A percentile compares a stretch with the other conserved stretches of the same genome.
Evolutionary conservation across 2,113 vertebrate species (phyloP).

Genomic region (Hyaena hyaena): DNA sequence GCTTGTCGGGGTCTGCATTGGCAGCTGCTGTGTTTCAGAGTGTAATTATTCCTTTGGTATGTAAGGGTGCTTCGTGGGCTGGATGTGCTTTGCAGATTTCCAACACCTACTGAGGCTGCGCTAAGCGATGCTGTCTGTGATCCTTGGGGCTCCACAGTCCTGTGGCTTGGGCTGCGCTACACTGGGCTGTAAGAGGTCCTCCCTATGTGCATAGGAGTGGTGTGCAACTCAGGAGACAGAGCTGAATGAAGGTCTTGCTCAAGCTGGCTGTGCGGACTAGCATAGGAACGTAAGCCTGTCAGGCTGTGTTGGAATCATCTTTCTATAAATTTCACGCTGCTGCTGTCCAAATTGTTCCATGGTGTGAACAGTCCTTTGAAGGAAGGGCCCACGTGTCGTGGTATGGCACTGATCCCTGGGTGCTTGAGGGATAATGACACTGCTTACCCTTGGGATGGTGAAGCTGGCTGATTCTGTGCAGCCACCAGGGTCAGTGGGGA

Average conservation of each 20-base stretch:
- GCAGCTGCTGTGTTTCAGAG: constrained; percentile 90
- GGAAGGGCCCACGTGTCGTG: constrained; percentile 93
- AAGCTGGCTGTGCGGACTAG: constrained; percentile 92
- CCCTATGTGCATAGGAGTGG: constrained; percentile 96
- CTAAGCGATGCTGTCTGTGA: constrained; percentile 93
- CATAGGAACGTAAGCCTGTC: constrained; percentile 94
- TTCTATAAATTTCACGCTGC: constrained; percentile 94
- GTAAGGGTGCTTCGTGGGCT: constrained; percentile 95
- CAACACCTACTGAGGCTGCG: constrained; percentile 92
- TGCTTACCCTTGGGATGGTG: constrained; percentile 89
- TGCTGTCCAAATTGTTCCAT: constrained; percentile 91
- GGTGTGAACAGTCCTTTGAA: constrained; percentile 91
- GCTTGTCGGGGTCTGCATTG: constrained; percentile 93
- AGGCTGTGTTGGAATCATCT: constrained; percentile 96
- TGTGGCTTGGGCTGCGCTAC: constrained; percentile 93
- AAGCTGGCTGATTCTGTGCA: constrained; percentile 84
- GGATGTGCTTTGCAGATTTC: constrained; percentile 94
- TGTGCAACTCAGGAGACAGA: constrained; percentile 95
- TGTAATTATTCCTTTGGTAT: constrained; percentile 96
- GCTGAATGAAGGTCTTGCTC: constrained; percentile 92
- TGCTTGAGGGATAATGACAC: constrained; percentile 91
- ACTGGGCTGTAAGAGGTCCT: constrained; percentile 94
- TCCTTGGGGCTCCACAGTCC: constrained; percentile 87
- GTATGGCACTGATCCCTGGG: constrained; percentile 93
- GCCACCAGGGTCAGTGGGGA: constrained; percentile 91